Conservation (phyloP, 2,797 vertebrate species). For the Sebastes vulpes region DNA sequence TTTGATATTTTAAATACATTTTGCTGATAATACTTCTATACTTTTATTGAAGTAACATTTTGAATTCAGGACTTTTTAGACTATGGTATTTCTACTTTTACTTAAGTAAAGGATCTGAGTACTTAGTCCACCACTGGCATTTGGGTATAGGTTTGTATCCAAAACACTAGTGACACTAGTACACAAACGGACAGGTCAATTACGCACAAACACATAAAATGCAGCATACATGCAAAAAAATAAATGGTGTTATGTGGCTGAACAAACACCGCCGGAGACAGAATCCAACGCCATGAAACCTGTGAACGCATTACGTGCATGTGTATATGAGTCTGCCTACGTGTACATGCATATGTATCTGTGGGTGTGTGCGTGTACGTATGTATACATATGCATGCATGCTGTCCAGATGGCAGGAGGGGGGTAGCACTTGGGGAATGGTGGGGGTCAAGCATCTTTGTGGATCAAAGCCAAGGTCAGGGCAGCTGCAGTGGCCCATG, state of each 20-base stretch:
- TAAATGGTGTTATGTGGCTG: background rate
- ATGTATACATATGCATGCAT: slow-evolving; percentile 80
- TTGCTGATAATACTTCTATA: too few species aligned
- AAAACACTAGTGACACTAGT: background rate
- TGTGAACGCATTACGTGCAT: slow-evolving; percentile 36
- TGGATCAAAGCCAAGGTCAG: slow-evolving; percentile 91
- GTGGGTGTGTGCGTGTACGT: slow-evolving; percentile 58
- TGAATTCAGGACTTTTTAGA: too few species aligned
- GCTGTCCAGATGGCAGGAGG: slow-evolving; percentile 84
- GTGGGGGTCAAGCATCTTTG: slow-evolving; percentile 85
- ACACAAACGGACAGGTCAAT: background rate
- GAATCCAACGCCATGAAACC: slow-evolving; percentile 25
- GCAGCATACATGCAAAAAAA: background rate
- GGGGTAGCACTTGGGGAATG: slow-evolving; percentile 74
- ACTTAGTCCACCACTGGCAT: background rate
- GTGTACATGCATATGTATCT: slow-evolving; percentile 72
- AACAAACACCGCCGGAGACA: background rate
- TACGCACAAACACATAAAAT: background rate
- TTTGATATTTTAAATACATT: too few species aligned
- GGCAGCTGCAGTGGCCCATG: slow-evolving; percentile 86
- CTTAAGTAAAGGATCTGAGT: too few species aligned
- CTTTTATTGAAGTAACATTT: too few species aligned
- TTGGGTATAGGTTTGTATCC: background rate
- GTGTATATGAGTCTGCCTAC: slow-evolving; percentile 25
- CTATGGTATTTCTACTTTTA: too few species aligned